Evolutionary conservation across 2,797 vertebrate genomes (phyloP).

Genomic region (Pteropus rufus): DNA sequence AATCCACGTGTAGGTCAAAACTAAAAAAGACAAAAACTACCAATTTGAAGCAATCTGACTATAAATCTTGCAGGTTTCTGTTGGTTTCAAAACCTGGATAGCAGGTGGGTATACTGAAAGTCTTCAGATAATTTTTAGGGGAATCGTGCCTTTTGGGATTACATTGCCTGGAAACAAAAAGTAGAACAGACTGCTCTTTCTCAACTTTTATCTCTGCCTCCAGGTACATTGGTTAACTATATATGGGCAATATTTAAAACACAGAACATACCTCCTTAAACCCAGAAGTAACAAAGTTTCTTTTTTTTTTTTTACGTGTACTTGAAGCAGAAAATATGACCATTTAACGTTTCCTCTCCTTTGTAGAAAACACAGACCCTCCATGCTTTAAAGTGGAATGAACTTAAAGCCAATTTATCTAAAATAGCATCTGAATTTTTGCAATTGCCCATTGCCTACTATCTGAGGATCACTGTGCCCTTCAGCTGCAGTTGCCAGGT

Average conservation of each 20-base stretch:
- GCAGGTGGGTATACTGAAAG: slow-evolving; percentile 43
- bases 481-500: neutral
- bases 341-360: neutral
- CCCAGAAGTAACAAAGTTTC: neutral
- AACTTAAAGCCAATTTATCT: slow-evolving; percentile 12
- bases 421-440: slow-evolving; percentile 3
- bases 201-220: slow-evolving; percentile 44
- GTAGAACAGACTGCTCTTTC: neutral
- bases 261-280: neutral
- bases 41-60: slow-evolving; percentile 34
- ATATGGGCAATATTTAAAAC: neutral
- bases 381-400: neutral
- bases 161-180: neutral
- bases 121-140: slow-evolving; percentile 55
- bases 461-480: neutral
- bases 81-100: slow-evolving; percentile 56
- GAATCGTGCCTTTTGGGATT: neutral
- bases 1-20: slow-evolving; percentile 78
- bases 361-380: slow-evolving; percentile 14
- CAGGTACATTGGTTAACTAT: neutral
- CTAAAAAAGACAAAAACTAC: slow-evolving; percentile 61
- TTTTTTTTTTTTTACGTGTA: neutral
- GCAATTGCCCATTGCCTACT: neutral
- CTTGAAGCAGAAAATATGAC: slow-evolving; percentile 25
- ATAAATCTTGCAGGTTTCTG: slow-evolving; percentile 61